These are phyloP conservation scores for Phanerotoma sp. DNA, from an alignment of 2,888 invertebrate species.

Conservation along the genomic window DNA sequence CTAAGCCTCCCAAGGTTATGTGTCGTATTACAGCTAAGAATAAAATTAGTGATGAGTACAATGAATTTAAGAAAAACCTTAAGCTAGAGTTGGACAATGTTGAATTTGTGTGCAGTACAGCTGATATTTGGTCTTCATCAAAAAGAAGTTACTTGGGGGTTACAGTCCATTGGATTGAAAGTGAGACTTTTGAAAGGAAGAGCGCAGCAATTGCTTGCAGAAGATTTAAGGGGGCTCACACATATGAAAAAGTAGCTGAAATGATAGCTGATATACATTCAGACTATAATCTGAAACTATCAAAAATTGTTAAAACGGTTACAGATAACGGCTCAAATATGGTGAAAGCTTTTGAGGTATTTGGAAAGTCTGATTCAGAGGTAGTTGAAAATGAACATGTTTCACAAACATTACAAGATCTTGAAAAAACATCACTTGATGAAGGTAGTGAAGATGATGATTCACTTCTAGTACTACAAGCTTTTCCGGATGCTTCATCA, in stretches of 20 bases:
- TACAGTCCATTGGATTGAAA: conserved; percentile 35
- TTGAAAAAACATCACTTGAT: too few species aligned
- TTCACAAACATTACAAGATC: too few species aligned
- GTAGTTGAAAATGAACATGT: neutral
- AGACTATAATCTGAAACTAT: conserved; percentile 18
- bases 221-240: conserved; percentile 36
- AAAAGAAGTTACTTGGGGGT: conserved; percentile 37
- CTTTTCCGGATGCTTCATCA: conserved; percentile 4
- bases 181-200: conserved; percentile 28
- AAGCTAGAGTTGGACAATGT: conserved; percentile 17
- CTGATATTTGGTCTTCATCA: conserved; percentile 37
- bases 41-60: conserved; percentile 10
- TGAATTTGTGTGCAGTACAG: conserved; percentile 30
- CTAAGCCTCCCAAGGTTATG: neutral
- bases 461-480: neutral
- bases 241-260: conserved; percentile 32
- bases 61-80: neutral
- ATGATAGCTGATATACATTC: conserved; percentile 18
- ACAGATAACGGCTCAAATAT: conserved; percentile 26
- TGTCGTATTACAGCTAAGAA: too few species aligned
- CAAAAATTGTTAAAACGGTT: conserved; percentile 7
- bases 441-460: neutral
- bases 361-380: conserved; percentile 11
- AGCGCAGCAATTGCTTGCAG: conserved; percentile 36
- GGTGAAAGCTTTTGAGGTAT: conserved; percentile 19